phyloP scores from a whole-genome alignment of 1,140 invertebrate genomes.

The Diorhabda elongata region DNA sequence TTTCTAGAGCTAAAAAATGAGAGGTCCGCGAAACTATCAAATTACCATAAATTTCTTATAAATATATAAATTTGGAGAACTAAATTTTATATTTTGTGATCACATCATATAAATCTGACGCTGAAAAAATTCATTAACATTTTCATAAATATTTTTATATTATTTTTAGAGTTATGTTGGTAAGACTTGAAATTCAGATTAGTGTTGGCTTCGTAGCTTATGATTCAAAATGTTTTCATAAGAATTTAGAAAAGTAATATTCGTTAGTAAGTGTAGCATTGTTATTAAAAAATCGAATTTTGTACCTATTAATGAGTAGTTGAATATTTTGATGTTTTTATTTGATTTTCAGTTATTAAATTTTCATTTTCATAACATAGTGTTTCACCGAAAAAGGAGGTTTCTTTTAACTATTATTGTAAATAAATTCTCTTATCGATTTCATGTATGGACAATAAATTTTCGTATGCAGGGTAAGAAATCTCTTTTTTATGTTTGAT shows the following conservation, averaged over 20 bases:
- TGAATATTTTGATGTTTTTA: background rate
- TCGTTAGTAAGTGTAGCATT: constrained; percentile 2
- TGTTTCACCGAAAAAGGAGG: constrained; percentile 7
- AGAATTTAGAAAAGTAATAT: background rate
- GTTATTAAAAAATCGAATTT: background rate
- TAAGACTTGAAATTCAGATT: background rate
- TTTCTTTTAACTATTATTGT: constrained; percentile 1
- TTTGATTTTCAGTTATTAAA: background rate
- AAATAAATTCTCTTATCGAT: background rate
- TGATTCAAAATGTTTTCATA: background rate
- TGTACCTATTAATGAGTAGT: background rate
- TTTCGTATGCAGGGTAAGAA: constrained; percentile 23
- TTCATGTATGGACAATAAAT: constrained; percentile 4
- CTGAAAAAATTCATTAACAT: no score
- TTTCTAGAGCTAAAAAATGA: no score
- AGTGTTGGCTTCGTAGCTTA: constrained; percentile 6
- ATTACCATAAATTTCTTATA: no score
- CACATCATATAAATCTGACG: no score
- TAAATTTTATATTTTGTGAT: no score
- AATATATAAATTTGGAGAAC: no score
- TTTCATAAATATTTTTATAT: no score
- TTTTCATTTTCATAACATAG: background rate
- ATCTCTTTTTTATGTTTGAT: constrained; percentile 21
- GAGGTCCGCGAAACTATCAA: no score
- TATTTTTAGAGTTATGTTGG: no score